Conservation (phyloP, 2,888 invertebrate genomes). For the Brenthis ino region DNA sequence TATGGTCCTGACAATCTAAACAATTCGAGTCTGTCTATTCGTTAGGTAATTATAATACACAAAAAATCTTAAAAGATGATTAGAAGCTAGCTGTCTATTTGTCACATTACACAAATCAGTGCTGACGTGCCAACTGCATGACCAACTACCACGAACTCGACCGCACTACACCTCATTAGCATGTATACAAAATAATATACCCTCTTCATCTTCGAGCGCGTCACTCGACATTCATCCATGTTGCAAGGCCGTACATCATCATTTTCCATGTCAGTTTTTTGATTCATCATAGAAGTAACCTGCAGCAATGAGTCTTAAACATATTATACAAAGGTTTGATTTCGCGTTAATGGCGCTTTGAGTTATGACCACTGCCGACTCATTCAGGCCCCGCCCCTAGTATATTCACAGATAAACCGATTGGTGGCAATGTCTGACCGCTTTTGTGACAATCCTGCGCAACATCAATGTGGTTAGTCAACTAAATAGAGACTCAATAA, state of each 20-base stretch:
- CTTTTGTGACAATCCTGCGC: constrained; percentile 73
- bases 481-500: constrained; percentile 45
- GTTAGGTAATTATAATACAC: constrained; percentile 21
- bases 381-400: constrained; percentile 63
- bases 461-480: constrained; percentile 62
- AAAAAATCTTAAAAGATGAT: constrained; percentile 13
- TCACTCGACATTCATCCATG: constrained; percentile 53
- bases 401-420: constrained; percentile 70
- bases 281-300: constrained; percentile 37
- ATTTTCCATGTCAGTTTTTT: constrained; percentile 45
- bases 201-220: constrained; percentile 52
- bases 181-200: constrained; percentile 72
- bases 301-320: constrained; percentile 45
- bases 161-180: constrained; percentile 75
- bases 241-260: constrained; percentile 44
- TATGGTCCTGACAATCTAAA: constrained; percentile 8
- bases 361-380: constrained; percentile 45
- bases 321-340: constrained; percentile 43
- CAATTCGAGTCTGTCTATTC: neutral
- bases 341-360: constrained; percentile 35
- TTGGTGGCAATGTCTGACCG: constrained; percentile 62
- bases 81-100: constrained; percentile 49
- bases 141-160: constrained; percentile 77
- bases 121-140: constrained; percentile 76
- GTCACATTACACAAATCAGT: constrained; percentile 70